phyloP scores from a whole-genome alignment of 2,113 vertebrate species.

The Lepus timidus region DNA sequence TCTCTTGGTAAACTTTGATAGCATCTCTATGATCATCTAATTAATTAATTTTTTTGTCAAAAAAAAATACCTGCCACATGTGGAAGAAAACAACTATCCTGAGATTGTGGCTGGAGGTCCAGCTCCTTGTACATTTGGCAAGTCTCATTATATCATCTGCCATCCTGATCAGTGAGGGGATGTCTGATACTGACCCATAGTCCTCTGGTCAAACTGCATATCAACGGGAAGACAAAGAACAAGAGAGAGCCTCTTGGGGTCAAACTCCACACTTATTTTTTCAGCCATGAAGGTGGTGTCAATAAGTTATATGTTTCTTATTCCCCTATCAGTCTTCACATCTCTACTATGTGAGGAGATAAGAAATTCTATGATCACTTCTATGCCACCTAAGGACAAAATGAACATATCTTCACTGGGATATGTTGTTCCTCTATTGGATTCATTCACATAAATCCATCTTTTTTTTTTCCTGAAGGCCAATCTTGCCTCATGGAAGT shows the following conservation, averaged over 20 bases:
- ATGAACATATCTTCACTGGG: background rate
- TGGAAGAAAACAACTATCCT: background rate
- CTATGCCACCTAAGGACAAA: background rate
- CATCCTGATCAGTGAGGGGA: background rate
- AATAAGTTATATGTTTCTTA: background rate
- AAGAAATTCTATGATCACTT: background rate
- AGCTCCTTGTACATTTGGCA: background rate
- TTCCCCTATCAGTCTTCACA: background rate
- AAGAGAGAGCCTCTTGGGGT: background rate
- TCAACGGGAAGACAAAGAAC: background rate
- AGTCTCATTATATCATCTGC: background rate
- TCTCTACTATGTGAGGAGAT: background rate
- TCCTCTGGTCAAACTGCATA: background rate
- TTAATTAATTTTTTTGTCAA: background rate
- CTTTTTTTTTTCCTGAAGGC: background rate
- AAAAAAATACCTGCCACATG: background rate
- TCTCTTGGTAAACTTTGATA: background rate
- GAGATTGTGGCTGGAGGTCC: background rate
- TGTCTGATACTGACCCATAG: background rate
- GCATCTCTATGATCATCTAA: background rate
- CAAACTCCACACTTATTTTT: background rate
- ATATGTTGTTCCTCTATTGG: background rate
- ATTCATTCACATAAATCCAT: background rate
- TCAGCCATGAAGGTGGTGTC: background rate
- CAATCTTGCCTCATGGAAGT: background rate